Base-by-base conservation (phyloP, 2,888 invertebrate genomes). In the Sturmia bella region DNA sequence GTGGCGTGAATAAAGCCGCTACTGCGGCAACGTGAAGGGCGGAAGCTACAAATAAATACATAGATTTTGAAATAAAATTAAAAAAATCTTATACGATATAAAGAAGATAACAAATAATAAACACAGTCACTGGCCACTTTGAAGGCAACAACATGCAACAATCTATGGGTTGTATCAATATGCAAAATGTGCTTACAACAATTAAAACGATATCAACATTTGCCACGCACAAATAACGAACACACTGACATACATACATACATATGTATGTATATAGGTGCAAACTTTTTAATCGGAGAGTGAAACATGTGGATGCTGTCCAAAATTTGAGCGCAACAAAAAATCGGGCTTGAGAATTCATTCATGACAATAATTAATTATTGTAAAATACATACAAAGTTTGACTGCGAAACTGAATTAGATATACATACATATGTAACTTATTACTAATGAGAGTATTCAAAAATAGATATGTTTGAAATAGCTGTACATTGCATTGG, bases 101-200 rank as follows among this genome's bases (percentile, higher is more conserved):
- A 17, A 69, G 13, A 17, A 54, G 39, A 43, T 54, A 73, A 59
- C n/a, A 54, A 66, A 50, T 39, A 27, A 3, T 27, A 52, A 64
- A 63, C 39, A 76, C 72, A 72, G 70, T 76, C 75, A 76, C 72
- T 80, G 80, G 59, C 61, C 61, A 76, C 61, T 76, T 72, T 72
- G 61, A 66, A 75, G 76, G 50, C 59, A 63, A 68, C 59, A 63
- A 68, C 59, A 56, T 72, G 72, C 54, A 61, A 72, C 76, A 73
- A 81, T 81, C 76, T 81, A 61, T 45, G 21, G 15, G 80, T 76
- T 81, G 80, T 81, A 81, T 76, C 80, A 76, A 66, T 66, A 80
- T 80, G 80, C 76, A 72, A 76, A 76, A 72, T 76, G 80, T 80
- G 75, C 54, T 76, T 72, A 68, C 75, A 41, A 76, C 75, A 76